These are phyloP conservation scores for Delia radicum DNA, from an alignment of 1,140 invertebrate genomes.

Conservation along the genomic window DNA sequence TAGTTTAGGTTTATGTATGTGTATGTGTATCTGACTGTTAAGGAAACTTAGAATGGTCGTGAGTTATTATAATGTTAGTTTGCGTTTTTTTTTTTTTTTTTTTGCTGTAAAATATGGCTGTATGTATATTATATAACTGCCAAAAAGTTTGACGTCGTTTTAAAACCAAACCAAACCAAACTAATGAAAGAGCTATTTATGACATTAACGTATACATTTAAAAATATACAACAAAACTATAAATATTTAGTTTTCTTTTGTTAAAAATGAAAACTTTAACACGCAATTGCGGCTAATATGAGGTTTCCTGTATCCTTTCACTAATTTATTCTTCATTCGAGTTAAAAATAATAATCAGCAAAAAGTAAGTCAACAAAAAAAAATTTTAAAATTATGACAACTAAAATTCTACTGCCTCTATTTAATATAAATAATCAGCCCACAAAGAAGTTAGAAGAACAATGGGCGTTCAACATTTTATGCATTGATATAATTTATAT, in stretches of 20 bases:
- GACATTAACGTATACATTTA: conserved; percentile 2
- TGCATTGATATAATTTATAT: too few species aligned
- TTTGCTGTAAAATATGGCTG: not conserved
- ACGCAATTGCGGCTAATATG: conserved; percentile 6
- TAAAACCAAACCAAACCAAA: not conserved
- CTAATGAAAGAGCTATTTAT: not conserved
- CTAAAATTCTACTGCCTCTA: too few species aligned
- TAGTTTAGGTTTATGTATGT: not conserved
- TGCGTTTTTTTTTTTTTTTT: not conserved
- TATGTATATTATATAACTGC: not conserved
- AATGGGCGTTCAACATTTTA: too few species aligned
- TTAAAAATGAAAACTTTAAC: not conserved
- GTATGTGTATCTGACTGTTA: not conserved
- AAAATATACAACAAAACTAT: not conserved
- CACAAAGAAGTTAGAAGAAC: too few species aligned
- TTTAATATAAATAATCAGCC: too few species aligned
- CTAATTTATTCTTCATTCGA: too few species aligned
- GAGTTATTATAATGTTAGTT: conserved; percentile 2
- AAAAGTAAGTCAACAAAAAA: too few species aligned
- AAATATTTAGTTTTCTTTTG: not conserved
- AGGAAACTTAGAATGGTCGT: not conserved
- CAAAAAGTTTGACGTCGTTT: not conserved
- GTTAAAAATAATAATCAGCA: too few species aligned
- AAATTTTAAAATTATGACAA: too few species aligned
- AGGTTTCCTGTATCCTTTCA: too few species aligned